phyloP scores from a whole-genome alignment of 2,113 vertebrate species.

The Empidonax traillii region DNA sequence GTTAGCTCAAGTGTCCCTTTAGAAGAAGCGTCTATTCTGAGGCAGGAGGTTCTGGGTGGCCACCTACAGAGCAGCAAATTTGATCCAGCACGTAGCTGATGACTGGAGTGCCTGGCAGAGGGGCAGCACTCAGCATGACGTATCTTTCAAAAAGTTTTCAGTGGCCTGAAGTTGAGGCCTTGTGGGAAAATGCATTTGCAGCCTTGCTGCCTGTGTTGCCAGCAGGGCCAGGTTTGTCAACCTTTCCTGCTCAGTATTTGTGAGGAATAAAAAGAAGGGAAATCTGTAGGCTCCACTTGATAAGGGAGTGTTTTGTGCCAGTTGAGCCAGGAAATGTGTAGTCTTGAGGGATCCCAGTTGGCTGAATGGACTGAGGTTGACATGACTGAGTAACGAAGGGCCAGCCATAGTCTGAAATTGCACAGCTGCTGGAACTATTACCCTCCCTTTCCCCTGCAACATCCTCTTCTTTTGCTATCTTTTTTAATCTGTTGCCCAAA shows the following conservation, averaged over 20 bases:
- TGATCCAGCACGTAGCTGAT: not conserved
- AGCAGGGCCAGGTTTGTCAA: not conserved
- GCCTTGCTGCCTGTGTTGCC: not conserved
- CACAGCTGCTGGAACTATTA: not conserved
- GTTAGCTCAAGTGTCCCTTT: not conserved
- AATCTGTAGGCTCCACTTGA: not conserved
- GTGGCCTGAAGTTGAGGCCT: not conserved
- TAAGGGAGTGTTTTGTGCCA: not conserved
- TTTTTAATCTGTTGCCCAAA: not conserved
- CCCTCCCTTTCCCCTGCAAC: not conserved
- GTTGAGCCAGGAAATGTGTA: not conserved
- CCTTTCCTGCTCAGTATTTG: not conserved
- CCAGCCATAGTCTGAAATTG: not conserved
- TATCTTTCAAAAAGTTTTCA: not conserved
- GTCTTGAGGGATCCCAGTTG: not conserved
- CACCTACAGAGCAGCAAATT: not conserved
- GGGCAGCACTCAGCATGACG: not conserved
- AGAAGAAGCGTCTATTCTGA: not conserved
- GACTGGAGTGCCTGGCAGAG: not conserved
- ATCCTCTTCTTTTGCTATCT: not conserved
- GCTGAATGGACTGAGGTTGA: not conserved
- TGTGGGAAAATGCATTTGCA: accelerated
- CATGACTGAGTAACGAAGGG: not conserved
- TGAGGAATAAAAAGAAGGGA: not conserved
- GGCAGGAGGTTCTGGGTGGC: not conserved